These are phyloP conservation scores for Urosaurus nigricauda DNA, from an alignment of 2,797 vertebrate genomes.

Conservation along the genomic window DNA sequence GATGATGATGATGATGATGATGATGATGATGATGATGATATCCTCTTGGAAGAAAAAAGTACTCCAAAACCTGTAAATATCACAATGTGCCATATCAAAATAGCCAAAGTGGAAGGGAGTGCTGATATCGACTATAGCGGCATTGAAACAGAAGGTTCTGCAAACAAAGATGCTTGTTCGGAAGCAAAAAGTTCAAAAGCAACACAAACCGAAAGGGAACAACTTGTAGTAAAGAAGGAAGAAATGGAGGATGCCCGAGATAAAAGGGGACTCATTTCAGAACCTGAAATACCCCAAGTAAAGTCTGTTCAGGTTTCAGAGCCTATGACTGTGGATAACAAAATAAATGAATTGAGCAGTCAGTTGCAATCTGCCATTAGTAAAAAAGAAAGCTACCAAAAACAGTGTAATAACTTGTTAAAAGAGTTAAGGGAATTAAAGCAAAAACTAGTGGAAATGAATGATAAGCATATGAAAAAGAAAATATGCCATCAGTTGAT, in stretches of 20 bases:
- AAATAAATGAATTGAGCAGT: slow-evolving; percentile 69
- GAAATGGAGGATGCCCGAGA: slow-evolving; percentile 70
- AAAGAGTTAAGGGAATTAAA: slow-evolving; percentile 74
- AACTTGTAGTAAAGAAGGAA: slow-evolving; percentile 80
- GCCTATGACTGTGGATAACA: slow-evolving; percentile 15
- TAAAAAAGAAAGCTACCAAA: slow-evolving; percentile 85
- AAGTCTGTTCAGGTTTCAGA: slow-evolving; percentile 14
- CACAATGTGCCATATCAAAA: slow-evolving; percentile 65
- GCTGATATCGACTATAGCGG: slow-evolving; percentile 55
- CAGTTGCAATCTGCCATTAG: slow-evolving; percentile 60
- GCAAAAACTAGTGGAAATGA: slow-evolving; percentile 75
- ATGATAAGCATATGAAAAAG: slow-evolving; percentile 78
- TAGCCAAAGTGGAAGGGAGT: slow-evolving; percentile 77
- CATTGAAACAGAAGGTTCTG: slow-evolving; percentile 61
- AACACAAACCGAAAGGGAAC: slow-evolving; percentile 78
- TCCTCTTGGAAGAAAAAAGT: slow-evolving; percentile 86
- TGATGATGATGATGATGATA: slow-evolving; percentile 87
- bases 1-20: slow-evolving; percentile 58
- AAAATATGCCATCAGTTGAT: slow-evolving; percentile 82
- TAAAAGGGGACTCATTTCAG: not conserved
- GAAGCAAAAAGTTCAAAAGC: slow-evolving; percentile 56
- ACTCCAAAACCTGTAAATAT: slow-evolving; percentile 82
- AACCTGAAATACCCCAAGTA: slow-evolving; percentile 41
- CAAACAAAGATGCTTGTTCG: slow-evolving; percentile 40
- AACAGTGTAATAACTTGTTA: slow-evolving; percentile 77